Evolutionary conservation across 2,888 invertebrate species (phyloP).

Genomic region (Spisula solida): DNA sequence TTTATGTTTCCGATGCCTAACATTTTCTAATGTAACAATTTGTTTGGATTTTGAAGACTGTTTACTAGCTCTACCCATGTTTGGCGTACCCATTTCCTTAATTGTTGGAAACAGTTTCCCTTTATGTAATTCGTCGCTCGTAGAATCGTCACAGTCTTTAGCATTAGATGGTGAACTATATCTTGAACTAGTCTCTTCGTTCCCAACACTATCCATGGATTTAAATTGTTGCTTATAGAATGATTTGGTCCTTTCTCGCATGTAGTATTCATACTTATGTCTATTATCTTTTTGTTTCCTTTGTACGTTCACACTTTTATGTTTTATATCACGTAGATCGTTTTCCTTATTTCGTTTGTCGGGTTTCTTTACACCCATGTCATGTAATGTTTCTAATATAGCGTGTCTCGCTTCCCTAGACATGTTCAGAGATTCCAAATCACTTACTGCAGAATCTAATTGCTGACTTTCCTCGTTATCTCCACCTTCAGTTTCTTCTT

Average conservation of each 20-base stretch:
- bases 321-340: constrained; percentile 13
- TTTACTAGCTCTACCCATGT: constrained; percentile 12
- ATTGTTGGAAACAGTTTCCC: constrained; percentile 58
- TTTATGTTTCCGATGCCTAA: constrained; percentile 48
- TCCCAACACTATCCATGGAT: constrained; percentile 36
- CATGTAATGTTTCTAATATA: constrained; percentile 63
- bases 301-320: constrained; percentile 51
- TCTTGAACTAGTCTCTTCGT: constrained; percentile 40
- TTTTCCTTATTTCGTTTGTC: constrained; percentile 39
- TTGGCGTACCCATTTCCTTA: constrained; percentile 34
- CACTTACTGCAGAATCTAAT: neutral
- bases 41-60: constrained; percentile 3
- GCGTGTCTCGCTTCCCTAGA: constrained; percentile 65
- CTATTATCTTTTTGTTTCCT: constrained; percentile 56
- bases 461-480: neutral
- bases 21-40: constrained; percentile 30
- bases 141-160: constrained; percentile 45
- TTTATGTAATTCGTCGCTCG: constrained; percentile 36
- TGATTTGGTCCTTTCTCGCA: constrained; percentile 57
- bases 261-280: constrained; percentile 57
- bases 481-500: constrained; percentile 14
- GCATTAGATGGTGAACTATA: constrained; percentile 33
- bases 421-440: constrained; percentile 48
- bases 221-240: constrained; percentile 25
- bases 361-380: constrained; percentile 42